Evolutionary conservation across 2,888 invertebrate genomes (phyloP).

Genomic region (Torymus aiolomorphi): DNA sequence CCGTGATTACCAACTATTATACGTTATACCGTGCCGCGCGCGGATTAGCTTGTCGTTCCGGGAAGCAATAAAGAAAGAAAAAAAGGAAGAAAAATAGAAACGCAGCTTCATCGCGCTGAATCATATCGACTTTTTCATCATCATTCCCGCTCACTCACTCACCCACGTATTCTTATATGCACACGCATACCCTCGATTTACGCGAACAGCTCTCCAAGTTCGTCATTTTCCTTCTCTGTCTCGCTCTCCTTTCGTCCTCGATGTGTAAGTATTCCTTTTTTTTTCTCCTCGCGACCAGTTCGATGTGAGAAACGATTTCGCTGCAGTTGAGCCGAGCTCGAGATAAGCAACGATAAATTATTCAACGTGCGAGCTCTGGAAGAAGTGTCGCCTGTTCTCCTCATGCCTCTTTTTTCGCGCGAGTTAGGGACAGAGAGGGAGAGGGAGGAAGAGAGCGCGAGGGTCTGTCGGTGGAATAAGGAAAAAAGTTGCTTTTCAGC

Average conservation of each 20-base stretch:
- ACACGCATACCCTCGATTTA: too few species aligned
- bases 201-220: too few species aligned
- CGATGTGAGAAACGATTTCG: conserved; percentile 28
- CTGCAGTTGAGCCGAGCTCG: conserved; percentile 9
- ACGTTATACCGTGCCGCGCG: neutral
- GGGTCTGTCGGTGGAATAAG: too few species aligned
- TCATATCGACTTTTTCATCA: too few species aligned
- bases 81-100: neutral
- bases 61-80: neutral
- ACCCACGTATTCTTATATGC: too few species aligned
- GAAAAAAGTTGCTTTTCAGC: conserved; percentile 12
- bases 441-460: too few species aligned
- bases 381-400: neutral
- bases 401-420: neutral
- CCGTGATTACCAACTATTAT: too few species aligned
- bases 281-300: neutral
- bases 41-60: conserved; percentile 1
- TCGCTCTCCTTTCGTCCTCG: too few species aligned
- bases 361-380: conserved; percentile 10
- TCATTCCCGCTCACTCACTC: too few species aligned
- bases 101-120: conserved; percentile 6
- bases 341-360: conserved; percentile 45
- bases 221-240: too few species aligned
- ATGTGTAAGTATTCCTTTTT: too few species aligned
- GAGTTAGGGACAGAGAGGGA: too few species aligned